Conservation (phyloP, 2,888 invertebrate species). For the Meiosimyza decipiens region DNA sequence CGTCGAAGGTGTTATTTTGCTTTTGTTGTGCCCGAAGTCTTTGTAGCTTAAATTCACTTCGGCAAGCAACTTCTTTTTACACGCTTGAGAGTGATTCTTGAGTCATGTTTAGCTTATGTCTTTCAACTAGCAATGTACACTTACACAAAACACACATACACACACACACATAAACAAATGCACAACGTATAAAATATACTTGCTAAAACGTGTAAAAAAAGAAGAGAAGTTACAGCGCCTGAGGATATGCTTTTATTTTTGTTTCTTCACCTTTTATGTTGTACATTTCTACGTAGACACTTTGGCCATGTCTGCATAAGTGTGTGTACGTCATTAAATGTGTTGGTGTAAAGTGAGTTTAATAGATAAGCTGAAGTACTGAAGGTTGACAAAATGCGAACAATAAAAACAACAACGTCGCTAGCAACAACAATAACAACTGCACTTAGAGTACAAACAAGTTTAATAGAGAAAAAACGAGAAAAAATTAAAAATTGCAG, state of each 20-base stretch:
- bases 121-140: not conserved
- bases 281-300: not conserved
- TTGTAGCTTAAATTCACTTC: conserved; percentile 23
- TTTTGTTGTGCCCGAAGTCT: conserved; percentile 12
- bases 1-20: not conserved
- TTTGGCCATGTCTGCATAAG: not conserved
- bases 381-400: conserved; percentile 14
- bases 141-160: not conserved
- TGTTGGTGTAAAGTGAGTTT: conserved; percentile 19
- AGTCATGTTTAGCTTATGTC: conserved; percentile 10
- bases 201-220: not conserved
- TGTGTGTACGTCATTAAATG: not conserved
- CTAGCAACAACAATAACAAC: not conserved
- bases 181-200: not conserved
- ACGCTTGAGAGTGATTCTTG: conserved; percentile 4
- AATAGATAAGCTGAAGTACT: conserved; percentile 19
- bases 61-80: not conserved
- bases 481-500: conserved; percentile 3
- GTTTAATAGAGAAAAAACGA: not conserved
- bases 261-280: not conserved
- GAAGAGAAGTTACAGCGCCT: conserved; percentile 24
- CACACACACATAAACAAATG: conserved; percentile 1
- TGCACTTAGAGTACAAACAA: not conserved
- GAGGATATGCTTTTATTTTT: conserved; percentile 27
- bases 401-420: conserved; percentile 8